Evolutionary conservation across 2,888 invertebrate genomes (phyloP).

Genomic region (Thysanoteuthis rhombus): DNA sequence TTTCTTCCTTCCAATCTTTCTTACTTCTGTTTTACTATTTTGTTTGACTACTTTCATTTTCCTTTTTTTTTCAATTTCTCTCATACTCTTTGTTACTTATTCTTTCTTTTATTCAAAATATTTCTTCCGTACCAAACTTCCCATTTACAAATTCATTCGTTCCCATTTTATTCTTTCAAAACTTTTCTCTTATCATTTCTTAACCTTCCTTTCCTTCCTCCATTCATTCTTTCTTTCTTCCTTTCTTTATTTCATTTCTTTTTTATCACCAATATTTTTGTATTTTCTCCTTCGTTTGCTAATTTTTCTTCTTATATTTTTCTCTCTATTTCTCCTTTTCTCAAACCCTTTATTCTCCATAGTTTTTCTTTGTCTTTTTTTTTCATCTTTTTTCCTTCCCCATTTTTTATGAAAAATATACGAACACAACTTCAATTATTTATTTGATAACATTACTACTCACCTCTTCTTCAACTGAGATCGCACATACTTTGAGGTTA

Average conservation of each 20-base stretch:
- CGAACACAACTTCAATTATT: not conserved
- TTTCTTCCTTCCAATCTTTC: not conserved
- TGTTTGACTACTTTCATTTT: not conserved
- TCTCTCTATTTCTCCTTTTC: no score
- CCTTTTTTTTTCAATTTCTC: not conserved
- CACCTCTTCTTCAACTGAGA: not conserved
- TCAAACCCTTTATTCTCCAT: no score
- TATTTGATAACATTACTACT: not conserved
- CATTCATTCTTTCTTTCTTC: not conserved
- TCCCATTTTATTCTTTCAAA: no score
- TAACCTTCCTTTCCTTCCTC: not conserved
- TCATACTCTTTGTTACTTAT: not conserved
- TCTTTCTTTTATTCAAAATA: not conserved
- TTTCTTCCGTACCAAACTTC: no score
- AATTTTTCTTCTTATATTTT: no score
- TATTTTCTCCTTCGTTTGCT: no score
- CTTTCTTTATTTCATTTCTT: no score
- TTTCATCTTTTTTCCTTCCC: not conserved
- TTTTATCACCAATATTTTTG: no score
- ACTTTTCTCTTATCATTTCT: not conserved
- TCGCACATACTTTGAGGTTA: not conserved
- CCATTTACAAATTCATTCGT: not conserved
- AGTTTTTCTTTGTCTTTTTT: not conserved
- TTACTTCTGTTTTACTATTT: not conserved
- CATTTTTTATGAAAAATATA: not conserved